Evolutionary conservation across 2,888 invertebrate genomes (phyloP).

Genomic region (Cacoxenus indagator): DNA sequence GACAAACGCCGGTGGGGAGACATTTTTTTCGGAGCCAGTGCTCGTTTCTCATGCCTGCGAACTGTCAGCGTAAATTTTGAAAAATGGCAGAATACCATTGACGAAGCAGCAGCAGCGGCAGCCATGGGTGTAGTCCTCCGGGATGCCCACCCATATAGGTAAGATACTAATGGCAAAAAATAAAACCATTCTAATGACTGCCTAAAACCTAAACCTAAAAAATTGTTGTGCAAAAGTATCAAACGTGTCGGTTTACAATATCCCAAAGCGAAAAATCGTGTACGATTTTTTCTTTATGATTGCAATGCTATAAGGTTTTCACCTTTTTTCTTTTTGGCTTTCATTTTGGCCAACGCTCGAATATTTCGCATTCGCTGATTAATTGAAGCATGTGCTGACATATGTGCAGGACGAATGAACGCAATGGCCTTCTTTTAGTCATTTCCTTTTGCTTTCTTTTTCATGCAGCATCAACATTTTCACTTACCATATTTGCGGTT

Average conservation of each 20-base stretch:
- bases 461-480: background rate
- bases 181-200: background rate
- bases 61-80: constrained; percentile 64
- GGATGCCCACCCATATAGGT: background rate
- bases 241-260: constrained; percentile 58
- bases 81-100: constrained; percentile 66
- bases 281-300: constrained; percentile 41
- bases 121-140: background rate
- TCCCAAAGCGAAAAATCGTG: constrained; percentile 66
- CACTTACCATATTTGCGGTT: background rate
- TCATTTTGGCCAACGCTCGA: background rate
- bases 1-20: background rate
- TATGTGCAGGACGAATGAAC: background rate
- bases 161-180: background rate
- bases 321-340: background rate
- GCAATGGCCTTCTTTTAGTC: background rate
- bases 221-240: constrained; percentile 17
- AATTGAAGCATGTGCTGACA: constrained; percentile 47
- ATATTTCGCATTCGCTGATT: constrained; percentile 46
- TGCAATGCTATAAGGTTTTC: background rate
- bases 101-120: constrained; percentile 43
- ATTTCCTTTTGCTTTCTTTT: background rate
- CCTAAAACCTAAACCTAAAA: constrained; percentile 16
- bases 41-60: constrained; percentile 28
- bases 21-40: constrained; percentile 22